These are phyloP conservation scores for Mesocricetus auratus DNA, from an alignment of 2,113 vertebrate genomes.

Conservation along the genomic window DNA sequence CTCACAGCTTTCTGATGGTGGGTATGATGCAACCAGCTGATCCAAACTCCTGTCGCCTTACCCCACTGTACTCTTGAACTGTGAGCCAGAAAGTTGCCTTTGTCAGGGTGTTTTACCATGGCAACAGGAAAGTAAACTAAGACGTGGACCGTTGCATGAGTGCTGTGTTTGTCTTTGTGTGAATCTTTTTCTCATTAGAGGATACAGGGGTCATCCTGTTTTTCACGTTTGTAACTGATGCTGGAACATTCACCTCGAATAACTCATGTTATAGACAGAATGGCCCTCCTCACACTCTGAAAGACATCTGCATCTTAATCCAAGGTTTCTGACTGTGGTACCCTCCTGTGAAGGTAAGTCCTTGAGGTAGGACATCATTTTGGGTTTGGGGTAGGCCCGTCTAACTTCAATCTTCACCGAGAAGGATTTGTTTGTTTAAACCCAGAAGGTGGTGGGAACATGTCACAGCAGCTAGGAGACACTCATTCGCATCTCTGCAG, in stretches of 20 bases:
- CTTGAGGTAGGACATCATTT: neutral
- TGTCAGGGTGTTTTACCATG: neutral
- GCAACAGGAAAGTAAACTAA: neutral
- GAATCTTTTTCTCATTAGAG: fast-evolving
- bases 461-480: too few relatives aligned
- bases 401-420: neutral
- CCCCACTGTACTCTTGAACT: neutral
- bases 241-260: too few relatives aligned
- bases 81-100: neutral
- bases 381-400: neutral
- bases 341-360: neutral
- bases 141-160: too few relatives aligned
- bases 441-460: too few relatives aligned
- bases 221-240: neutral
- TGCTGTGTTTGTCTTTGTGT: neutral
- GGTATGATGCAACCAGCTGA: neutral
- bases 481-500: fast-evolving
- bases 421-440: neutral
- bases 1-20: neutral
- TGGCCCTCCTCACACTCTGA: fast-evolving
- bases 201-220: neutral
- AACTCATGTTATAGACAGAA: neutral
- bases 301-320: neutral
- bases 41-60: neutral
- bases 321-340: neutral